Evolutionary conservation across 2,888 invertebrate species (phyloP), one percentile per base, ranked within the genome.

Genomic region (Drosophila anomalata): DNA sequence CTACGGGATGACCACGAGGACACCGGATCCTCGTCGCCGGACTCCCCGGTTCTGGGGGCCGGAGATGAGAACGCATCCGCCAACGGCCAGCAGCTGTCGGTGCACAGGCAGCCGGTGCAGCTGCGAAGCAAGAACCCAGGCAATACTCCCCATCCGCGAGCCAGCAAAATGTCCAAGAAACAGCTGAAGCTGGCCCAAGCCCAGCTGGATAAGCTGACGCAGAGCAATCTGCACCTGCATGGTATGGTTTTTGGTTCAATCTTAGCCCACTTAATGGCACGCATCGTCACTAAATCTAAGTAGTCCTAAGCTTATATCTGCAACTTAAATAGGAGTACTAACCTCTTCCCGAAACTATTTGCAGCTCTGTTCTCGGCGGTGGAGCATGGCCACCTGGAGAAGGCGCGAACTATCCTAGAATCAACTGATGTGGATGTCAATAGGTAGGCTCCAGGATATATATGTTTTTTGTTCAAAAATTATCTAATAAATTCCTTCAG

Each of bases 351-450:
- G 5, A 33, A 31, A 12, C 6, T 17, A n/a, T 58, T 29, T 94
- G 26, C 94, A 98, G 98, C 97, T 57, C 93, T 98, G 51, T 98
- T 99, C 91, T 96, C 97, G 39, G 98, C 98, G 6, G 97, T 99
- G 39, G 99, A 99, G 92, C 97, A 98, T 92, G 98, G 97, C 56
- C 97, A 99, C 91, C 92, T 97, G 88, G 98, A 98, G 89, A 97
- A 97, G 90, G 97, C 97, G 8, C 94, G 96, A 83, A 96, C 96
- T 58, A 97, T 99, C 89, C 93, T 99, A 89, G 97, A 97, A 89
- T 97, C 97, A 26, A 97, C 97, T 1, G 97, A 97, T 90, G 96
- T 98, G 58, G 97, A 99, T 91, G 96, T 99, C 66, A 98, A 98
- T 93, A 97, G 97, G 98, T 98, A 93, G 76, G 73, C n/a, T 33